Base-by-base conservation (phyloP, 1,140 invertebrate species). In the Tetramorium parvispinum region DNA sequence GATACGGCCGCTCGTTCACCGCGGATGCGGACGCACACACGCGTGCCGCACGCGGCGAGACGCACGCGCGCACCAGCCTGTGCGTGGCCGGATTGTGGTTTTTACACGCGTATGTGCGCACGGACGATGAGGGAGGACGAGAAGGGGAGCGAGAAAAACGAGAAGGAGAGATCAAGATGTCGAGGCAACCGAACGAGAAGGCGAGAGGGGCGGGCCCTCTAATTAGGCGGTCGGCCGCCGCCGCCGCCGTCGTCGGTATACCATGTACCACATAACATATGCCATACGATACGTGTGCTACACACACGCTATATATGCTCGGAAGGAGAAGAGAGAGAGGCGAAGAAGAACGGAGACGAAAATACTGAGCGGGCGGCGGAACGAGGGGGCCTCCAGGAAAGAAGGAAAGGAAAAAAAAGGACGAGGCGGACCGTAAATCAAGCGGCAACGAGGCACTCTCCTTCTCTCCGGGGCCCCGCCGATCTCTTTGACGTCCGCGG, bases 381-480 rank as follows among this genome's bases (percentile, higher is more conserved):
- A 75, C 53, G 82, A 87, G 77, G 75, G 65, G 78, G 65, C 49
- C 27, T 27, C 46, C 66, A 61, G 55, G 68, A 55, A 51, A 89
- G 11, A 43, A 79, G 71, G 63, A 43, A 57, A 49, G 43, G 55
- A 51, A 55, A 57, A 40, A 53, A 61, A 75, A 85, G 55, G 89
- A 89, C 83, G 79, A 92, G 77, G 79, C 91, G 63, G 85, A 71
- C 63, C 91, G 91, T 94, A 94, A 94, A 94, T 94, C 93, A 94
- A 90, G 87, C 88, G 85, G 86, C 91, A 93, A 94, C 91, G 92
- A 93, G 91, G 81, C 79, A 61, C 82, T 73, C 79, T 73, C 79
- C 79, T 82, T 81, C 77, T 63, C 65, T 37, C 43, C 7, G 57
- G 46, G 32, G 32, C 85, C 43, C 57, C 68, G 79, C 71, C 32